Percentiles rank a stretch among this genome's conserved stretches.
These are phyloP conservation scores for Amazona guildingii DNA, from an alignment of 2,113 vertebrate species.

Conservation along the genomic window DNA sequence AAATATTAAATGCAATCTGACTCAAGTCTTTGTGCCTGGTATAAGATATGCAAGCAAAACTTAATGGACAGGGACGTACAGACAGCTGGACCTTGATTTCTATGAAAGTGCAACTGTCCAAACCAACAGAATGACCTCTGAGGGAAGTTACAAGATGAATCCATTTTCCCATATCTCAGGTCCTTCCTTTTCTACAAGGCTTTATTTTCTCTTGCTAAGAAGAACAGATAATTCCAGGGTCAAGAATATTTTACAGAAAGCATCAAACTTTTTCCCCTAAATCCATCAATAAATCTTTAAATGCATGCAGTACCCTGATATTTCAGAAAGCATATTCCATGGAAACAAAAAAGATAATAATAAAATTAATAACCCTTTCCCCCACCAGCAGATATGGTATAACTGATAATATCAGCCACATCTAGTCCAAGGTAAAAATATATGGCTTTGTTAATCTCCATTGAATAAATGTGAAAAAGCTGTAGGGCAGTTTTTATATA, in stretches of 20 bases:
- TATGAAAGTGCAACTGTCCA: neutral
- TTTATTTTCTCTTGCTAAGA: neutral
- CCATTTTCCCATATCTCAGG: neutral
- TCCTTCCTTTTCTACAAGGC: neutral
- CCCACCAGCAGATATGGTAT: neutral
- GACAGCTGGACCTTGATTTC: neutral
- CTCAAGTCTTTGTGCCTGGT: neutral
- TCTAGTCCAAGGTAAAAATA: neutral
- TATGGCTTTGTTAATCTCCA: neutral
- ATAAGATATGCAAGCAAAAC: neutral
- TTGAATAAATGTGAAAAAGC: neutral
- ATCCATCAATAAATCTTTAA: neutral
- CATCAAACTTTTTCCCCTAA: neutral
- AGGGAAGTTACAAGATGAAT: neutral
- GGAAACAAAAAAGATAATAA: neutral
- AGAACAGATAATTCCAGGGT: neutral
- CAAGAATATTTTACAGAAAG: neutral
- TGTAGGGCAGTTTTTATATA: neutral
- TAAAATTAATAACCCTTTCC: neutral
- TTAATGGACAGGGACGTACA: neutral
- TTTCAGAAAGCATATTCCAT: neutral
- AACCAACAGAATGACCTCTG: neutral
- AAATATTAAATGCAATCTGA: neutral
- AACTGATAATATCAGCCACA: neutral
- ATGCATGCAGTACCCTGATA: neutral